A percentile compares a stretch with the other conserved stretches of the same genome.
Conservation (phyloP, 1,140 invertebrate species). For the Drosophila takahashii region DNA sequence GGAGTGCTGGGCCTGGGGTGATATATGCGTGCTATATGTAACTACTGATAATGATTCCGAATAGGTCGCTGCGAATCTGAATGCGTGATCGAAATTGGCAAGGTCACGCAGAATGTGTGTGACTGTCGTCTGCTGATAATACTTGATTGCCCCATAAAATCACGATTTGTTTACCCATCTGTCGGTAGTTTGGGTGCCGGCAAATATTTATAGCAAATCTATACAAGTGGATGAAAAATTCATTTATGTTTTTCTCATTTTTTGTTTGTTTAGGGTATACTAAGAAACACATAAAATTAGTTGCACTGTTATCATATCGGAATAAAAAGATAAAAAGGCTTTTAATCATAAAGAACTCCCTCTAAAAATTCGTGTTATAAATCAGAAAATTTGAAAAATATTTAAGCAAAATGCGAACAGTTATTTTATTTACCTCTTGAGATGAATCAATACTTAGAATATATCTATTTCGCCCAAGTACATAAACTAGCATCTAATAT, state of each 20-base stretch:
- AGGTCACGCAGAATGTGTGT: slow-evolving; percentile 53
- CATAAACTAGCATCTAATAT: too few species aligned
- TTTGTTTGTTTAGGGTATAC: too few species aligned
- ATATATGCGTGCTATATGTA: slow-evolving; percentile 22
- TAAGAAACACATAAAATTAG: neutral
- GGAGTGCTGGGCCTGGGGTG: neutral
- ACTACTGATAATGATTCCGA: slow-evolving; percentile 51
- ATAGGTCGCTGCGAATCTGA: slow-evolving; percentile 9
- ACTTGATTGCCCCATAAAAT: slow-evolving; percentile 13
- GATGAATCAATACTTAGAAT: too few species aligned
- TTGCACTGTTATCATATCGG: neutral
- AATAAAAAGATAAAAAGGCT: neutral
- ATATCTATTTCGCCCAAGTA: too few species aligned
- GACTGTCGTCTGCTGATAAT: slow-evolving; percentile 18
- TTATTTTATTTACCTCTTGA: too few species aligned
- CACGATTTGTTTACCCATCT: slow-evolving; percentile 40
- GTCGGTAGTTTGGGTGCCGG: neutral
- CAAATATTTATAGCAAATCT: neutral
- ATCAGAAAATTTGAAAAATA: too few species aligned
- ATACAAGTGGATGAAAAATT: neutral
- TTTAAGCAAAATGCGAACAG: too few species aligned
- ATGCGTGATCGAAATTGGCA: slow-evolving; percentile 41
- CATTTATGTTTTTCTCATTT: neutral
- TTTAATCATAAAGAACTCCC: neutral
- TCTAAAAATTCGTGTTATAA: too few species aligned